phyloP scores from a whole-genome alignment of 1,140 invertebrate species.

The Microplitis demolitor region DNA sequence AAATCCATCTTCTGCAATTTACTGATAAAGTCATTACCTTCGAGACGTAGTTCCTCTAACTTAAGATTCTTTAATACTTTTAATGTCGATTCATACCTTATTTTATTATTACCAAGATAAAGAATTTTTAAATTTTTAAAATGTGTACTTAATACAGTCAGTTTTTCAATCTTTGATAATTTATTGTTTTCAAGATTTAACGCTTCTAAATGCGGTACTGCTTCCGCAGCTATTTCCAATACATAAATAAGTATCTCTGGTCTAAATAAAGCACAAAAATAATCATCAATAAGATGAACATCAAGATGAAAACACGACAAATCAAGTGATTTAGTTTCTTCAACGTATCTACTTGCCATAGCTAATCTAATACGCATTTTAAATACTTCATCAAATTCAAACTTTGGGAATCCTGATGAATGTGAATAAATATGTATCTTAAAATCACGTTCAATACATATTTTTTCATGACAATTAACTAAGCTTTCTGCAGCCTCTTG shows the following conservation, averaged over 20 bases:
- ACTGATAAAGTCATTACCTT: slow-evolving; percentile 80
- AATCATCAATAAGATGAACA: slow-evolving; percentile 71
- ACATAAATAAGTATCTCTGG: slow-evolving; percentile 73
- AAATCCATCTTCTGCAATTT: slow-evolving; percentile 69
- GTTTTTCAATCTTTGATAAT: slow-evolving; percentile 69
- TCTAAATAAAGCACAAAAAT: slow-evolving; percentile 77
- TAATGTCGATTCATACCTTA: slow-evolving; percentile 67
- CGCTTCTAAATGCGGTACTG: slow-evolving; percentile 81
- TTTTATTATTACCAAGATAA: slow-evolving; percentile 82
- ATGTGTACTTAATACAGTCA: slow-evolving; percentile 68
- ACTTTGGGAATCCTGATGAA: slow-evolving; percentile 65
- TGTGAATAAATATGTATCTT: slow-evolving; percentile 69
- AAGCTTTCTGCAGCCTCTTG: slow-evolving; percentile 69
- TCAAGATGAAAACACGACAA: slow-evolving; percentile 81
- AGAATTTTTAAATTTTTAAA: slow-evolving; percentile 79
- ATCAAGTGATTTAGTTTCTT: slow-evolving; percentile 76
- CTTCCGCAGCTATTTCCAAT: slow-evolving; percentile 77
- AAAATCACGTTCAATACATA: slow-evolving; percentile 71
- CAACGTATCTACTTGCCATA: slow-evolving; percentile 81
- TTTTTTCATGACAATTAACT: slow-evolving; percentile 66
- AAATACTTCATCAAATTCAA: slow-evolving; percentile 67
- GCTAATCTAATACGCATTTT: slow-evolving; percentile 75
- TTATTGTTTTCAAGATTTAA: slow-evolving; percentile 85
- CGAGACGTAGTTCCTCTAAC: slow-evolving; percentile 75
- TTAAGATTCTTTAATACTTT: slow-evolving; percentile 72